These are phyloP conservation scores for Centropus bengalensis DNA, from an alignment of 2,113 vertebrate genomes.

Conservation along the genomic window DNA sequence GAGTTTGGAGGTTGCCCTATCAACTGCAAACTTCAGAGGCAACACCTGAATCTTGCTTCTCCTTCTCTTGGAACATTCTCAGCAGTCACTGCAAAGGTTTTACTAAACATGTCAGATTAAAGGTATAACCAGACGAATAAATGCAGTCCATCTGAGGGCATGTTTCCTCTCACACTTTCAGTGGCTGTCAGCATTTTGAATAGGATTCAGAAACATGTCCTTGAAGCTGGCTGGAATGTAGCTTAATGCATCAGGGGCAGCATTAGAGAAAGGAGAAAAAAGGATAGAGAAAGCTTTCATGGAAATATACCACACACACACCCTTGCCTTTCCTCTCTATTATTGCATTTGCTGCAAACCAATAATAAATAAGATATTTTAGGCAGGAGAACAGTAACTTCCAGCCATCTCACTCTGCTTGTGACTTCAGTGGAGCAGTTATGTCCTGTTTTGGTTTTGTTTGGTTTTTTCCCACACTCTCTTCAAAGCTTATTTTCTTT, in stretches of 20 bases:
- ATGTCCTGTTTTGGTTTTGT: too few species aligned
- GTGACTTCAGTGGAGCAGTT: neutral
- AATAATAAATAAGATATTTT: neutral
- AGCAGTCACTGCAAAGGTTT: conserved; percentile 26
- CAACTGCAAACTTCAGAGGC: neutral
- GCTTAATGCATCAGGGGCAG: conserved; percentile 16
- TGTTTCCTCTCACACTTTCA: conserved; percentile 45
- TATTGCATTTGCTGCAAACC: neutral
- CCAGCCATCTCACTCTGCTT: neutral
- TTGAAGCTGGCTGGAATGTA: conserved; percentile 43
- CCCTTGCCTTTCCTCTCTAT: neutral
- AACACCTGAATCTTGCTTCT: conserved; percentile 37
- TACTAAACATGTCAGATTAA: conserved; percentile 69
- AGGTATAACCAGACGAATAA: conserved; percentile 27
- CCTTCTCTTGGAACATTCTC: neutral
- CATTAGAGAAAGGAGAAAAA: conserved; percentile 38
- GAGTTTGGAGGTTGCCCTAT: neutral
- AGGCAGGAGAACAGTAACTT: neutral
- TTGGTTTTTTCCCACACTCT: neutral
- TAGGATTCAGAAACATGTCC: conserved; percentile 62
- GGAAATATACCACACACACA: neutral
- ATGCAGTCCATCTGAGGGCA: conserved; percentile 54
- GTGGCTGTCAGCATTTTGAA: conserved; percentile 48
- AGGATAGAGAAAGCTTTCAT: conserved; percentile 40
- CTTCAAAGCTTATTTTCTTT: neutral